Evolutionary conservation across 2,888 invertebrate species (phyloP), one percentile per base, ranked within the genome.

Genomic region (Euzetes globulus): DNA sequence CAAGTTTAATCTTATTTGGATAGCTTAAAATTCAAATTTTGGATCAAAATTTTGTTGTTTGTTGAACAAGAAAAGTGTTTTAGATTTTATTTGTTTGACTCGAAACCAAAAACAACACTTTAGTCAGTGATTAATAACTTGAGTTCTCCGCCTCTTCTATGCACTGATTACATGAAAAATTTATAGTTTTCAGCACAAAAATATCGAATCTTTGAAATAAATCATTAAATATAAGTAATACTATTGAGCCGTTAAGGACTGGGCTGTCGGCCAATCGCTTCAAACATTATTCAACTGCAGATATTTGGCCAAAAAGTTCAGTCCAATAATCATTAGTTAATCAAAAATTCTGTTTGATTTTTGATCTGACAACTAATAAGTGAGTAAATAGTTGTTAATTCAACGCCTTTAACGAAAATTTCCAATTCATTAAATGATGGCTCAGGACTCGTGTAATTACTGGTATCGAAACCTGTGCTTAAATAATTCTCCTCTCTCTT

Each of bases 321-420:
- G 5, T 60, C 33, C 27, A 60, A 60, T 60, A 22, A 60, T 60
- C 60, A 60, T 60, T 27, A 60, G 27, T 60, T n/a, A n/a, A 55
- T 55, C 29, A 27, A 25, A n/a, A 27, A 60, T 17, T 60, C 7
- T 13, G 13, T 33, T 58, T 29, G 27, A 60, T 17, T 60, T 60
- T 60, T 60, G 13, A 60, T 19, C n/a, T 27, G 60, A 60, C 33
- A 29, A 60, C 22, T 33, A 60, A 60, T 60, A 22, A 60, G 60
- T 60, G 13, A 60, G 7, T 60, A 60, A 60, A 60, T 60, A 27
- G 27, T 60, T 60, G 60, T 60, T 33, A 60, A 60, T 60, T 13
- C 15, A 29, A 27, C 29, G 29, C 60, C 60, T 60, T 60, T 60
- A 29, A 60, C 60, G 19, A 25, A 27, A n/a, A 60, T 25, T 58